phyloP scores from a whole-genome alignment of 2,113 vertebrate species.

The Bungarus multicinctus region DNA sequence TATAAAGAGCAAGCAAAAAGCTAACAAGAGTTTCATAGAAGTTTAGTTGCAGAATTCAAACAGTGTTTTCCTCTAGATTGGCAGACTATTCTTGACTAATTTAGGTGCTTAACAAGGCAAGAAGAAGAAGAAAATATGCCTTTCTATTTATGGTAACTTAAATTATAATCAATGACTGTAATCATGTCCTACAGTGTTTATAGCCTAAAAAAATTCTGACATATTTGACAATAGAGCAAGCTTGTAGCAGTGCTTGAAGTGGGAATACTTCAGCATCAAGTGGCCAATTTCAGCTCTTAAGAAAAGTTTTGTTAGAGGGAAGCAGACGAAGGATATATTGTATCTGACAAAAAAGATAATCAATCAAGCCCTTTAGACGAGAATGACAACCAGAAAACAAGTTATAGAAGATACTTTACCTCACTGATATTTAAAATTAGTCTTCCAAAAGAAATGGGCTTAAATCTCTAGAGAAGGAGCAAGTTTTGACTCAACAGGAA shows the following conservation, averaged over 20 bases:
- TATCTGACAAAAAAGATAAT: not conserved
- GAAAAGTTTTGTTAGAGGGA: not conserved
- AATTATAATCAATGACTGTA: not conserved
- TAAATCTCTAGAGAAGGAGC: not conserved
- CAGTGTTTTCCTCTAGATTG: not conserved
- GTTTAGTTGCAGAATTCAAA: not conserved
- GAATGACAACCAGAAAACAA: not conserved
- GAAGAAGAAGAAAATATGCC: not conserved
- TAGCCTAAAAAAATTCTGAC: not conserved
- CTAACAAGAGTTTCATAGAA: not conserved
- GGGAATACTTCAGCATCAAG: not conserved
- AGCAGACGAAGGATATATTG: not conserved
- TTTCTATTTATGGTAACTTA: not conserved
- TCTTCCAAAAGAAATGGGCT: not conserved
- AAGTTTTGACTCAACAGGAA: not conserved
- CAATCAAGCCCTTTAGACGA: not conserved
- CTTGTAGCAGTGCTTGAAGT: not conserved
- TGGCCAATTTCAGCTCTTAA: not conserved
- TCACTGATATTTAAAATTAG: not conserved
- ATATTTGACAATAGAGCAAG: not conserved
- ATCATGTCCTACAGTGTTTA: not conserved
- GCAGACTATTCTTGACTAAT: not conserved
- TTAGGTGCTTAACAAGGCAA: not conserved
- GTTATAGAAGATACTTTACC: not conserved
- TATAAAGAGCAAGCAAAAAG: not conserved